Evolutionary conservation across 1,140 invertebrate genomes (phyloP).

Genomic region (Caerostris darwini): DNA sequence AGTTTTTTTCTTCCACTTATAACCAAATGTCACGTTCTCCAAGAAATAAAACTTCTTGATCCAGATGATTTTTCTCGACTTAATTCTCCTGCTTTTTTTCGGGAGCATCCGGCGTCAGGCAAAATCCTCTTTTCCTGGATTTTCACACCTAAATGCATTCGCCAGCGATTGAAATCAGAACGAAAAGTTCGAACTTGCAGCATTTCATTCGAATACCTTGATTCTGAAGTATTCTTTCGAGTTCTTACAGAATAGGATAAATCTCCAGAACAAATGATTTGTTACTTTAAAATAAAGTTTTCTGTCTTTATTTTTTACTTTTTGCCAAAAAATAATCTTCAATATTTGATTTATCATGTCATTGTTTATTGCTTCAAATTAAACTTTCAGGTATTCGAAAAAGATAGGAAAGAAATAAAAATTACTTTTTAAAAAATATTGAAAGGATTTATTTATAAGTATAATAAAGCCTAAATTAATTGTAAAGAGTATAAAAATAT

Average conservation of each 20-base stretch:
- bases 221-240: neutral
- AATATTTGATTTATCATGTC: no score
- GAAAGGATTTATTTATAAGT: no score
- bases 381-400: no score
- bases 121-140: neutral
- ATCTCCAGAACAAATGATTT: neutral
- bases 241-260: neutral
- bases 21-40: neutral
- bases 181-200: neutral
- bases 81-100: neutral
- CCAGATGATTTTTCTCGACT: neutral
- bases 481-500: no score
- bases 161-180: neutral
- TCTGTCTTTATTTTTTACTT: no score
- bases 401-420: no score
- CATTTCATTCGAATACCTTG: neutral
- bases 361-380: no score
- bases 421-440: no score
- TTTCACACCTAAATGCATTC: neutral
- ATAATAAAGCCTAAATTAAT: no score
- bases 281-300: neutral
- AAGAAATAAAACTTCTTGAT: neutral
- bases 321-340: no score
- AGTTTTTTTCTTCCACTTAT: no score
- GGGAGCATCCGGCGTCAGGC: neutral